Evolutionary conservation across 2,113 vertebrate species (phyloP).

Genomic region (Pyxicephalus adspersus): DNA sequence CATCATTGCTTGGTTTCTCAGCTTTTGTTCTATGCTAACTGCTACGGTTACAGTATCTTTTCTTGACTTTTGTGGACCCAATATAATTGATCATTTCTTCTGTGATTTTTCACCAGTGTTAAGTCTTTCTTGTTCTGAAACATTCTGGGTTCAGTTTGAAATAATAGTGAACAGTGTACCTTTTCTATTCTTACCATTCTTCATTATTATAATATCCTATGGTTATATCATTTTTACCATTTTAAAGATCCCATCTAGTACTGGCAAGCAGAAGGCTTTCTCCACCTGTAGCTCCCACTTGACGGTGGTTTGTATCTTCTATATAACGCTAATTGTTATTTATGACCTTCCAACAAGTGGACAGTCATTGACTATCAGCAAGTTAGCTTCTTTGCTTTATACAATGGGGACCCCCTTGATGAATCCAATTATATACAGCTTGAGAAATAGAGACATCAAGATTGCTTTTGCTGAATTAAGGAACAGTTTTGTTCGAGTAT

Average conservation of each 20-base stretch:
- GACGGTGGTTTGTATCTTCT: conserved; percentile 9
- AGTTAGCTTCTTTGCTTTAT: neutral
- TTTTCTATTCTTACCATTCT: neutral
- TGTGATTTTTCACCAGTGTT: too few relatives aligned
- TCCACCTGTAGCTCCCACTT: neutral
- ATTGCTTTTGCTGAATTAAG: too few relatives aligned
- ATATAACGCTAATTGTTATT: neutral
- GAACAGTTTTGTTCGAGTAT: too few relatives aligned
- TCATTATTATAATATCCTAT: neutral
- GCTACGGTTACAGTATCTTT: neutral
- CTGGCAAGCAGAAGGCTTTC: neutral
- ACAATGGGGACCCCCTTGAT: neutral
- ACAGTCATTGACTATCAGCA: neutral
- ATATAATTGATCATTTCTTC: too few relatives aligned
- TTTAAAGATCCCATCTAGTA: neutral
- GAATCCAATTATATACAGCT: too few relatives aligned
- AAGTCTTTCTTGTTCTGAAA: neutral
- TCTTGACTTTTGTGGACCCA: too few relatives aligned
- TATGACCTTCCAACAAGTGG: neutral
- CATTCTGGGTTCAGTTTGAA: neutral
- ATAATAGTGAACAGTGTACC: neutral
- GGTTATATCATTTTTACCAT: conserved; percentile 6
- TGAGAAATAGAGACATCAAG: too few relatives aligned
- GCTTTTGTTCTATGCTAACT: neutral
- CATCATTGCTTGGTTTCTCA: neutral